These are phyloP conservation scores for Crenuchus spilurus DNA, from an alignment of 2,797 vertebrate genomes.

Conservation along the genomic window DNA sequence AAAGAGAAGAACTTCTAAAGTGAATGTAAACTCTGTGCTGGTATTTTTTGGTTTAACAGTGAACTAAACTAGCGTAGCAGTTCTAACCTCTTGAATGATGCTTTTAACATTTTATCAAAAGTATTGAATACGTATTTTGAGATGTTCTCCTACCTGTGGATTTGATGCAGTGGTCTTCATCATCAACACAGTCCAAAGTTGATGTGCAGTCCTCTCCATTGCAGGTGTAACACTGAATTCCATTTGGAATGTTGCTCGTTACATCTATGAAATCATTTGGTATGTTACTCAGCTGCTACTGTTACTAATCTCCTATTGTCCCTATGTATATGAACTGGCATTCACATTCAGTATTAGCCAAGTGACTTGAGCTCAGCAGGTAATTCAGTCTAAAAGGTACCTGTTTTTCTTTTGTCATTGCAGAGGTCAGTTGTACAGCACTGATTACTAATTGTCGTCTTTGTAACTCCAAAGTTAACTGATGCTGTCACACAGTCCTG, in stretches of 20 bases:
- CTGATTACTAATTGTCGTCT: conserved; percentile 38
- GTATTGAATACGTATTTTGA: background rate
- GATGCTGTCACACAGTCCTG: conserved; percentile 26
- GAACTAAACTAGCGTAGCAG: background rate
- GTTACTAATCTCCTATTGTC: background rate
- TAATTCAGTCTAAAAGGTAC: background rate
- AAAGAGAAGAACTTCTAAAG: background rate
- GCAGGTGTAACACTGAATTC: conserved; percentile 44
- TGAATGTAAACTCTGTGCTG: background rate
- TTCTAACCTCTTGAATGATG: background rate
- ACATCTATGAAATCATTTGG: conserved; percentile 3
- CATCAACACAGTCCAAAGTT: conserved; percentile 37
- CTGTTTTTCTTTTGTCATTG: conserved; percentile 29
- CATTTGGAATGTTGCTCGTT: conserved; percentile 31
- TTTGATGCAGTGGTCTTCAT: conserved; percentile 48
- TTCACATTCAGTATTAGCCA: background rate
- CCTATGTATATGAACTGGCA: background rate
- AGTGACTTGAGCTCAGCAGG: background rate
- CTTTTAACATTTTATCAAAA: background rate
- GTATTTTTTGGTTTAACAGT: background rate
- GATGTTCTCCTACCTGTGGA: conserved; percentile 34
- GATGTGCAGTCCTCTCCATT: conserved; percentile 31
- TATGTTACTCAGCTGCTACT: background rate
- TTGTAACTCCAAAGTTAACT: conserved; percentile 45
- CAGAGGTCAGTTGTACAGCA: conserved; percentile 44